These are phyloP conservation scores for Trichomycterus rosablanca DNA, from an alignment of 2,113 vertebrate genomes.

Conservation along the genomic window DNA sequence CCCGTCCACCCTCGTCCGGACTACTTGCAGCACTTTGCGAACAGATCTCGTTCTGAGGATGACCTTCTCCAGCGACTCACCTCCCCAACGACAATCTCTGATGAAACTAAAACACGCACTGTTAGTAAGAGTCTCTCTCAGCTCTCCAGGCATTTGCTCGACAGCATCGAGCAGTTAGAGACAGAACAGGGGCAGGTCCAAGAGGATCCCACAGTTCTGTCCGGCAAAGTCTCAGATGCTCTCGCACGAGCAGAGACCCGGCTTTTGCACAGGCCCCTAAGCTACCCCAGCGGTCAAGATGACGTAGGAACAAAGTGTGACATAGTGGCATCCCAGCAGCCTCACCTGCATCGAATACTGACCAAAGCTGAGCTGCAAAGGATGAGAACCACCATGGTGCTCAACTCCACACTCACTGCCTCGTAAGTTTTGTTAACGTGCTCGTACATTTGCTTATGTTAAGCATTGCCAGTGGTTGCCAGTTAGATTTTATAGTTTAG, in stretches of 20 bases:
- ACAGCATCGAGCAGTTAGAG: constrained; percentile 41
- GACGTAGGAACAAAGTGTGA: constrained; percentile 33
- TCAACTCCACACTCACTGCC: constrained; percentile 92
- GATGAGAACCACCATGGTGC: constrained; percentile 86
- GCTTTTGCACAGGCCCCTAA: constrained; percentile 25
- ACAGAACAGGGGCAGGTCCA: neutral
- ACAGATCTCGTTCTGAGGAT: constrained; percentile 85
- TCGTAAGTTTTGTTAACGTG: constrained; percentile 76
- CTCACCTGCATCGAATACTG: constrained; percentile 79
- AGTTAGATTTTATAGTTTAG: no score
- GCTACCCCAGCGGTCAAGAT: neutral
- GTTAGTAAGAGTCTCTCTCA: constrained; percentile 73
- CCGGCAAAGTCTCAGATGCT: constrained; percentile 42
- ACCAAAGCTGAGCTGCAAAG: constrained; percentile 85
- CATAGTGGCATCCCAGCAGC: constrained; percentile 44
- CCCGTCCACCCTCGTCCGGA: constrained; percentile 69
- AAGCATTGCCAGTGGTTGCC: no score
- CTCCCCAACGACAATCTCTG: neutral
- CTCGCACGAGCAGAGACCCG: constrained; percentile 43
- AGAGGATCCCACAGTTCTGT: constrained; percentile 26
- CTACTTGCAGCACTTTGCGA: constrained; percentile 58
- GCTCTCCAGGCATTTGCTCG: no score
- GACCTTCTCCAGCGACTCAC: constrained; percentile 74
- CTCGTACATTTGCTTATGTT: no score
- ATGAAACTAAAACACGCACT: neutral